phyloP scores from a whole-genome alignment of 2,888 invertebrate genomes.

The Drosophila vallismaia region DNA sequence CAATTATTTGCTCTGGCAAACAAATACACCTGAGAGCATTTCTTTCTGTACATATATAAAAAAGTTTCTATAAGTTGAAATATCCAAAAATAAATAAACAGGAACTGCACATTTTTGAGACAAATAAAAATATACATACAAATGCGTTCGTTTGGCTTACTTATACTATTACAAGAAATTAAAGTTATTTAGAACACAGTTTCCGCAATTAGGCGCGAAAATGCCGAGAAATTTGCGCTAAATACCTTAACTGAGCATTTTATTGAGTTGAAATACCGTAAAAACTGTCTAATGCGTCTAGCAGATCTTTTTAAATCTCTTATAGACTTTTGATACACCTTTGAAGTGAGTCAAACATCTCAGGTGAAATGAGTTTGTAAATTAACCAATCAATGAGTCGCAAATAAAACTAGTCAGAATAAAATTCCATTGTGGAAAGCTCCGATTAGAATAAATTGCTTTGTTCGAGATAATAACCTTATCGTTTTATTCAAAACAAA shows the following conservation, averaged over 20 bases:
- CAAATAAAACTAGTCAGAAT: conserved; percentile 1
- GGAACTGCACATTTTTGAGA: conserved; percentile 44
- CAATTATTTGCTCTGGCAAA: not conserved
- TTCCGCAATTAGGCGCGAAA: conserved; percentile 60
- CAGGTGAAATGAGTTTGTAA: not conserved
- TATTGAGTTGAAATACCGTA: conserved; percentile 41
- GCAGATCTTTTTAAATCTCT: not conserved
- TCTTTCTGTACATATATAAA: not conserved
- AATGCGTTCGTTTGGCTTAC: conserved; percentile 17
- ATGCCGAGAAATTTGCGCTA: conserved; percentile 60
- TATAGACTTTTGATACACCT: not conserved
- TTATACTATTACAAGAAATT: conserved; percentile 23
- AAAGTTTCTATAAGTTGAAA: conserved; percentile 5
- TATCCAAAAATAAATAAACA: conserved; percentile 31
- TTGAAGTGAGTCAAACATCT: not conserved
- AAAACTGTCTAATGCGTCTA: conserved; percentile 22
- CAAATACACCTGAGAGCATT: not conserved
- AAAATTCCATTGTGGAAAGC: conserved; percentile 4
- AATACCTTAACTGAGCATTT: conserved; percentile 63
- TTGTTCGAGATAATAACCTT: not conserved
- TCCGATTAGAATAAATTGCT: conserved; percentile 8
- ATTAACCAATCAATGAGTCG: not conserved
- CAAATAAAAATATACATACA: conserved; percentile 17
- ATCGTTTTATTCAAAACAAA: conserved; percentile 7
- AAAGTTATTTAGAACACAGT: conserved; percentile 63